These are phyloP conservation scores for Buceros bicornis DNA, from an alignment of 2,797 vertebrate species.

Conservation along the genomic window DNA sequence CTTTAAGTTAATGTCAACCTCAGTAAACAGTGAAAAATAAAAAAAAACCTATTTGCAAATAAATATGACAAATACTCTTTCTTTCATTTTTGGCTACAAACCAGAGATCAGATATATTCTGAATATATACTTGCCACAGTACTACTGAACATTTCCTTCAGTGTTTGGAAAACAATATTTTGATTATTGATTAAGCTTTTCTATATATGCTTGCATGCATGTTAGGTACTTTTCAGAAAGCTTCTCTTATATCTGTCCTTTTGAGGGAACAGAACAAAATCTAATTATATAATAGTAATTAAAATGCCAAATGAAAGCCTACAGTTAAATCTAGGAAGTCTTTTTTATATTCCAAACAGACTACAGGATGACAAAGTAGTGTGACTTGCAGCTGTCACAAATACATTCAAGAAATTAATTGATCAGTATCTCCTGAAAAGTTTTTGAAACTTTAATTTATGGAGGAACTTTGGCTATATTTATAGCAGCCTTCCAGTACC, in stretches of 20 bases:
- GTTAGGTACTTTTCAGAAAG: neutral
- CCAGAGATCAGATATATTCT: neutral
- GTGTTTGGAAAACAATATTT: neutral
- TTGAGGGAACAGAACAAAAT: neutral
- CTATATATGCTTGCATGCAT: neutral
- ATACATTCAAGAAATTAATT: neutral
- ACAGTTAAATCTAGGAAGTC: neutral
- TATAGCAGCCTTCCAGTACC: neutral
- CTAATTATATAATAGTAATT: neutral
- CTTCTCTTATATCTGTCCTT: neutral
- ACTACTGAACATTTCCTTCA: neutral
- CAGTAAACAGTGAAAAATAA: neutral
- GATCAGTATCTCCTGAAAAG: neutral
- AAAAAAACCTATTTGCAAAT: neutral
- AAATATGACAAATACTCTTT: neutral
- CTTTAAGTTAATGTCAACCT: neutral
- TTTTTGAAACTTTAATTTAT: neutral
- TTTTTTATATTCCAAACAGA: neutral
- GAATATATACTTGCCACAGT: neutral
- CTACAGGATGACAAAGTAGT: neutral
- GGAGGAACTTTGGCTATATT: neutral
- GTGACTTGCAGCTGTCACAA: neutral
- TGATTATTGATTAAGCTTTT: neutral
- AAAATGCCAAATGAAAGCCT: neutral
- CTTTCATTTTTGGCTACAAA: neutral